These are phyloP conservation scores for Oncorhynchus nerka DNA, from an alignment of 2,113 vertebrate genomes.

Conservation along the genomic window DNA sequence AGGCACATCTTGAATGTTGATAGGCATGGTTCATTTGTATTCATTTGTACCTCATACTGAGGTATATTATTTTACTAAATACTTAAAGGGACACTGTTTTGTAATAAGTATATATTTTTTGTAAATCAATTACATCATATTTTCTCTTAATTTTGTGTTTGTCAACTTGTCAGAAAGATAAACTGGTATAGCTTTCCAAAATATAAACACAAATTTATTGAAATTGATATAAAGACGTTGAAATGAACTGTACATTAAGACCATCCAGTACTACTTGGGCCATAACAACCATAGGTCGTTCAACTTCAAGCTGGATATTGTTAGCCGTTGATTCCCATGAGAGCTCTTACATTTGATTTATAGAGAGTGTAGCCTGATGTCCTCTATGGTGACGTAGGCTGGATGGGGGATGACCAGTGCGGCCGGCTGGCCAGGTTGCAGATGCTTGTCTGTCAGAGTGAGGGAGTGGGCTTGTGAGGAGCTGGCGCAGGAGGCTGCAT, in stretches of 20 bases:
- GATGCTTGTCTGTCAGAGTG: constrained; percentile 58
- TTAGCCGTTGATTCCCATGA: constrained; percentile 19
- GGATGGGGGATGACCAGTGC: constrained; percentile 53
- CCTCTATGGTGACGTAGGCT: constrained; percentile 64
- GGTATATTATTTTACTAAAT: neutral
- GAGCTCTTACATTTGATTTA: constrained; percentile 60
- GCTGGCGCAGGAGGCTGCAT: constrained; percentile 53
- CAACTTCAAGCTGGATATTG: constrained; percentile 12
- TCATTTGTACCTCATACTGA: neutral
- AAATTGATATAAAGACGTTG: neutral
- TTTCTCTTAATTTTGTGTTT: neutral
- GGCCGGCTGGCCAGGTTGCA: constrained; percentile 52
- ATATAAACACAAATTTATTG: neutral
- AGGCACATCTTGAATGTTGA: too few relatives aligned
- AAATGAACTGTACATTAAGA: neutral
- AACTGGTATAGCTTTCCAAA: neutral
- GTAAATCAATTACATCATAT: neutral
- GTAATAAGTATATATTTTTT: neutral
- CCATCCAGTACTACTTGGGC: neutral
- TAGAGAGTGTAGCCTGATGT: constrained; percentile 64
- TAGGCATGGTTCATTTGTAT: too few relatives aligned
- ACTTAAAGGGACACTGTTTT: neutral
- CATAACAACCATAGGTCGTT: constrained; percentile 33
- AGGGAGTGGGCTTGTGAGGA: constrained; percentile 50
- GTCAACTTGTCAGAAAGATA: neutral